Conservation (phyloP, 2,113 vertebrate genomes). For the Pachycephala philippinensis region DNA sequence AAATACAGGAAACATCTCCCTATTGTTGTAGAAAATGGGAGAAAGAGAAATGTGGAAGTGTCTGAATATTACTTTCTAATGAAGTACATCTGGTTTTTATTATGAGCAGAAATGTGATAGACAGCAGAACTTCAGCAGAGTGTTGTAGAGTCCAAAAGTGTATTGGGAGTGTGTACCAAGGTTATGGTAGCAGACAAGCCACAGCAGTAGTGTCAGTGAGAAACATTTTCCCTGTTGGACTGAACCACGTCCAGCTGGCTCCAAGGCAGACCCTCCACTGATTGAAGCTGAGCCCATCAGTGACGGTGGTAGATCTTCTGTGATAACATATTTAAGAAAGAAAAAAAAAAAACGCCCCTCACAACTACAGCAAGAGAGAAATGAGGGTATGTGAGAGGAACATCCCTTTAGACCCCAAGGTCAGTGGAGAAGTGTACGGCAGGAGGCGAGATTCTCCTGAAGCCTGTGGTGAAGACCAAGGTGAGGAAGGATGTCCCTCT, state of each 20-base stretch:
- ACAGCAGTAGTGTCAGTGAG: neutral
- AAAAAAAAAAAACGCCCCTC: neutral
- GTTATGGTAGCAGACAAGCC: neutral
- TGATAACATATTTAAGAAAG: neutral
- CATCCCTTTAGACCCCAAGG: neutral
- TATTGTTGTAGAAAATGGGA: neutral
- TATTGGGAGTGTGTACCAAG: neutral
- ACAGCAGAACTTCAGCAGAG: neutral
- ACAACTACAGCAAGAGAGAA: neutral
- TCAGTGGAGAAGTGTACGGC: neutral
- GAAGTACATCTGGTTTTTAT: neutral
- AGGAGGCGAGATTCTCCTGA: neutral
- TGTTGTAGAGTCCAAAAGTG: neutral
- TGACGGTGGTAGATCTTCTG: fast-evolving
- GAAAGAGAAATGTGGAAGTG: neutral
- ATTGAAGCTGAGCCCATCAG: neutral
- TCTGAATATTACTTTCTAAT: neutral
- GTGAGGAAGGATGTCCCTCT: neutral
- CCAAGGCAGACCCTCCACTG: fast-evolving
- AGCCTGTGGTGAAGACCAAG: fast-evolving
- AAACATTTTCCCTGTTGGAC: neutral
- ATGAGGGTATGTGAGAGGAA: neutral
- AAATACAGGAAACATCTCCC: neutral
- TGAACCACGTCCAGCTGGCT: fast-evolving
- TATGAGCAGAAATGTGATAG: neutral